Percentiles rank a stretch among this genome's conserved stretches.
Conservation (phyloP, 2,888 invertebrate species). For the Drosophila sordidapex region DNA sequence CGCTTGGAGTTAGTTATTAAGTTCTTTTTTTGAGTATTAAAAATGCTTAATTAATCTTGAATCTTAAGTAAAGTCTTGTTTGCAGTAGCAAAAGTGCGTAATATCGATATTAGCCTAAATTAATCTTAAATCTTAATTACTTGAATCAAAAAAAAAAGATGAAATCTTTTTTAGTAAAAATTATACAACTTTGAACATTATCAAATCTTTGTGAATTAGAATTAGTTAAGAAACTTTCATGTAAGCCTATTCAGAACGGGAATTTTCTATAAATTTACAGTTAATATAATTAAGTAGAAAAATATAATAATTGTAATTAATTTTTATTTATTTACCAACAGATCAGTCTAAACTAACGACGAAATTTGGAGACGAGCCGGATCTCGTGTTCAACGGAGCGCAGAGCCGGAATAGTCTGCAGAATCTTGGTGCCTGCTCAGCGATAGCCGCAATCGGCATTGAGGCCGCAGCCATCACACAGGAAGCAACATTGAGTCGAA, state of each 20-base stretch:
- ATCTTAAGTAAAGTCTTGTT: background rate
- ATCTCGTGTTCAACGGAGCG: constrained; percentile 86
- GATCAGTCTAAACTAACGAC: constrained; percentile 91
- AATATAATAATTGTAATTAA: background rate
- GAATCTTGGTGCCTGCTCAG: constrained; percentile 81
- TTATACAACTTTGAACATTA: too few species aligned
- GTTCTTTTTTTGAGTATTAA: background rate
- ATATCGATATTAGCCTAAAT: background rate
- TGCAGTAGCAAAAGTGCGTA: background rate
- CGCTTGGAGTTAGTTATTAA: background rate
- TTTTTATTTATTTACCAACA: constrained; percentile 69
- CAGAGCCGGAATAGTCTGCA: constrained; percentile 87
- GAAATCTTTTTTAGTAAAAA: too few species aligned
- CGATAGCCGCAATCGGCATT: constrained; percentile 63
- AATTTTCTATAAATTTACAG: background rate
- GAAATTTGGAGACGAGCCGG: constrained; percentile 88
- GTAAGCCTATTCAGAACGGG: background rate
- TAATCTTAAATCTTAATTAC: too few species aligned
- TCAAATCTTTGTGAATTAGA: too few species aligned
- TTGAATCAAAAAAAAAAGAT: background rate
- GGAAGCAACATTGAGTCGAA: constrained; percentile 52
- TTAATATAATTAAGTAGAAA: background rate
- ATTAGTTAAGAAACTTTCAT: background rate
- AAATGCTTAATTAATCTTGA: background rate
- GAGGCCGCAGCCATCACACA: constrained; percentile 17